Base-by-base conservation (phyloP, 2,888 invertebrate species). In the Scaptomyza caliginosa region DNA sequence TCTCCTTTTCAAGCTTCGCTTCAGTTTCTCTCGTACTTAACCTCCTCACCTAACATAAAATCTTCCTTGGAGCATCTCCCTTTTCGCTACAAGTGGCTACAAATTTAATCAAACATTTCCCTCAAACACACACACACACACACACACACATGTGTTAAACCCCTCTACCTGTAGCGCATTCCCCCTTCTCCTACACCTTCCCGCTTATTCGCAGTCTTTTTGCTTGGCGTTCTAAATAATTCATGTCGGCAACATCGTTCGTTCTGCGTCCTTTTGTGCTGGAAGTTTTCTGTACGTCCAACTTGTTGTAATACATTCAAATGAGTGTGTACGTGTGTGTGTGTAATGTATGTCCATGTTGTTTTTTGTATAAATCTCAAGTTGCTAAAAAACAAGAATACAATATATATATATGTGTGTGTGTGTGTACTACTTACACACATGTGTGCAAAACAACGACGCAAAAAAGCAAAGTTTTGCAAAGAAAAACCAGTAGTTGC, bases 301-400 rank as follows among this genome's bases (percentile, higher is more conserved):
- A 86, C 86, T 74, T 81, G 83, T 76, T 86, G 71, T 86, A 74
- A 71, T 74, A 74, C 85, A 81, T 81, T 84, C 76, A 81, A 84
- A 86, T 86, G 77, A 74, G 73, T 66, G 28, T 62, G 21, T 66
- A 43, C 50, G 34, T 30, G 48, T 34, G 30, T 42, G 39, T 39
- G 42, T 36, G 59, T 50, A 32, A 34, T n/a, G 34, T 66, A 19
- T 30, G 51, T 16, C 40, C 45, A 46, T 69, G 59, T 65, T 69
- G 59, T 65, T 50, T 57, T 69, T 66, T 74, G 43, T 69, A 57
- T 46, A 84, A 83, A 76, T 79, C 74, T 76, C 80, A 74, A 78
- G 81, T 73, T 83, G 70, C 64, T 62, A 6, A 58, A 48, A 39
- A 49, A 55, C 55, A 39, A 36, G 10, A 34, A 11, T 4, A 28